Percentiles rank a stretch among this genome's conserved stretches.
These are phyloP conservation scores for Calvadosia cruxmelitensis DNA, from an alignment of 30 jellyfish, hydroid and myxozoan genomes.

Conservation along the genomic window DNA sequence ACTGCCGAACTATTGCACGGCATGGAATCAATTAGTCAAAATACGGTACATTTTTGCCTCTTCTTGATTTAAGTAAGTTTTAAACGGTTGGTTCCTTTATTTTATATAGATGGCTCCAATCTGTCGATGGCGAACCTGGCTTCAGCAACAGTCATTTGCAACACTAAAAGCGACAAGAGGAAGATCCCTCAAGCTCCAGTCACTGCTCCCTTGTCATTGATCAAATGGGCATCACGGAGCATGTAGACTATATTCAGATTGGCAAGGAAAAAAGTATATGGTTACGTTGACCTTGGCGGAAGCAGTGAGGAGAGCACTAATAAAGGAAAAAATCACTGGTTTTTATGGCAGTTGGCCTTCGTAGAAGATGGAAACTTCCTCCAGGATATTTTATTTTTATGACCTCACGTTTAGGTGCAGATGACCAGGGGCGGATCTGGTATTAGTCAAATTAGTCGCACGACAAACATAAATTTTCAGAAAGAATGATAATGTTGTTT, in stretches of 20 bases:
- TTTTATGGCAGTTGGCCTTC: neutral
- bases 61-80: too few species aligned
- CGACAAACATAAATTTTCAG: too few species aligned
- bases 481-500: too few species aligned
- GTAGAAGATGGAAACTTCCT: neutral
- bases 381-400: neutral
- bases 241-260: neutral
- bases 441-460: too few species aligned
- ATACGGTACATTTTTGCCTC: too few species aligned
- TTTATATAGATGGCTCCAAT: neutral
- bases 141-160: neutral
- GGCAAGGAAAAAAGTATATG: neutral
- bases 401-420: too few species aligned
- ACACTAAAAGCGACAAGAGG: neutral
- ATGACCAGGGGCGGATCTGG: too few species aligned
- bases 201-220: constrained; percentile 3
- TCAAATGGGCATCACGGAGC: neutral
- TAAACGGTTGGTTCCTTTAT: too few species aligned
- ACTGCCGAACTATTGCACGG: too few species aligned
- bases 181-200: neutral
- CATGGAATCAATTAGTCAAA: too few species aligned
- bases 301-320: too few species aligned
- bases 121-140: neutral
- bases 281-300: too few species aligned
- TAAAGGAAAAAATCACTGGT: neutral